Conservation (phyloP, 1,140 invertebrate genomes). For the Cotesia glomerata region DNA sequence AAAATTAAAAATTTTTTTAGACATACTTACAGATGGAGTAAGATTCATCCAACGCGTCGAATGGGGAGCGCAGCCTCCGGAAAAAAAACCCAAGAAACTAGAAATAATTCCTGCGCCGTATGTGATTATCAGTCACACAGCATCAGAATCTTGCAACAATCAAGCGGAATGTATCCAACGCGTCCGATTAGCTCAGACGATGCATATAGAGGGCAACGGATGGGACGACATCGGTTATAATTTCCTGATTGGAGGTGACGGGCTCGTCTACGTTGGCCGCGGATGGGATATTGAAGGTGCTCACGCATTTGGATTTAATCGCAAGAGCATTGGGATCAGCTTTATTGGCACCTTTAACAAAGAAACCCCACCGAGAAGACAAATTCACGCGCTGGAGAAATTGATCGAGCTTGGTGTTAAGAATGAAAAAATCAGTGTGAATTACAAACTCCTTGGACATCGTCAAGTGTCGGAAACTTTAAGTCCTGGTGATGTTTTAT, state of each 20-base stretch:
- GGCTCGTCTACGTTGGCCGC: slow-evolving; percentile 75
- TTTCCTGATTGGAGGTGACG: slow-evolving; percentile 81
- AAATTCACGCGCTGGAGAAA: slow-evolving; percentile 67
- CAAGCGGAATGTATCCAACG: slow-evolving; percentile 60
- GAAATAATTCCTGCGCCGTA: slow-evolving; percentile 69
- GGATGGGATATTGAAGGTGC: slow-evolving; percentile 77
- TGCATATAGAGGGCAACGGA: slow-evolving; percentile 72
- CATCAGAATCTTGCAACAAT: slow-evolving; percentile 62
- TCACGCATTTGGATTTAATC: slow-evolving; percentile 75
- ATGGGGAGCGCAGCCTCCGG: slow-evolving; percentile 70
- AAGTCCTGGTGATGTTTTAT: slow-evolving; percentile 73
- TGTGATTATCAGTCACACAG: slow-evolving; percentile 81
- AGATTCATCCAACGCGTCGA: slow-evolving; percentile 64
- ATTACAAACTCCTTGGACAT: slow-evolving; percentile 75
- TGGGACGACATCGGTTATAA: slow-evolving; percentile 77
- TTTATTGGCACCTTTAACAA: slow-evolving; percentile 69
- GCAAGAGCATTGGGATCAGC: slow-evolving; percentile 72
- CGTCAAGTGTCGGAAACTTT: slow-evolving; percentile 71
- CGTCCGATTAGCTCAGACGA: slow-evolving; percentile 71
- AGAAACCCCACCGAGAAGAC: slow-evolving; percentile 63
- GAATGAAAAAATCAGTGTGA: slow-evolving; percentile 64
- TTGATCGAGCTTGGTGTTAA: slow-evolving; percentile 71
- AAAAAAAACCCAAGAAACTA: slow-evolving; percentile 56
- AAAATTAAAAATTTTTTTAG: slow-evolving; percentile 27
- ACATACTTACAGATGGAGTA: slow-evolving; percentile 42